These are phyloP conservation scores for Archocentrus centrarchus DNA, from an alignment of 2,113 vertebrate genomes.

Conservation along the genomic window DNA sequence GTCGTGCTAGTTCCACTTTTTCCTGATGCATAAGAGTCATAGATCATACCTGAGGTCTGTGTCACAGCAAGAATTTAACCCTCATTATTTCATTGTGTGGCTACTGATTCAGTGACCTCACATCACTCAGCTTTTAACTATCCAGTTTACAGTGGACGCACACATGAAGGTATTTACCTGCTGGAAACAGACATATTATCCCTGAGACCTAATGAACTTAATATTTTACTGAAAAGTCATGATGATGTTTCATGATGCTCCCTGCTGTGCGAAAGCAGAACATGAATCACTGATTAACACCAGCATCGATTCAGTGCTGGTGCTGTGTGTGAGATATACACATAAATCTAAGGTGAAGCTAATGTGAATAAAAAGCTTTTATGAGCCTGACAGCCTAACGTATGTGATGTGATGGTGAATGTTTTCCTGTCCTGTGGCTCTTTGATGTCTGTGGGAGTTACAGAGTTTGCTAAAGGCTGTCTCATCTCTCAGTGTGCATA, in stretches of 20 bases:
- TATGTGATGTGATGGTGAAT: neutral
- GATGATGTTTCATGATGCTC: too few relatives aligned
- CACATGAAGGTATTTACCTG: too few relatives aligned
- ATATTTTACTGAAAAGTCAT: neutral
- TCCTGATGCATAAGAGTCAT: neutral
- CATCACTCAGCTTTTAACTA: too few relatives aligned
- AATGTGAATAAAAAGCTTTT: neutral
- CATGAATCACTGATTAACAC: neutral
- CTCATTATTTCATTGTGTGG: neutral
- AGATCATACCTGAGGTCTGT: neutral
- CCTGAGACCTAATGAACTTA: neutral
- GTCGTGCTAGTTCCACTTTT: neutral
- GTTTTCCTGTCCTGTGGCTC: neutral
- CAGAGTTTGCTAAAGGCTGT: neutral
- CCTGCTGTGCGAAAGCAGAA: too few relatives aligned
- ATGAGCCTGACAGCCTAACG: rapidly evolving
- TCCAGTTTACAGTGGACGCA: neutral
- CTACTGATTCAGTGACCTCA: too few relatives aligned
- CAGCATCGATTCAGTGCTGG: rapidly evolving
- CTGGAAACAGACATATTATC: neutral
- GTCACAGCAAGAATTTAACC: neutral
- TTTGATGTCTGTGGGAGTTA: neutral
- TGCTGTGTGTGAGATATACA: neutral
- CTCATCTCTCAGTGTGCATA: neutral
- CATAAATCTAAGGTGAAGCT: neutral